Evolutionary conservation across 2,113 vertebrate species (phyloP).

Genomic region (Pelusios castaneus): DNA sequence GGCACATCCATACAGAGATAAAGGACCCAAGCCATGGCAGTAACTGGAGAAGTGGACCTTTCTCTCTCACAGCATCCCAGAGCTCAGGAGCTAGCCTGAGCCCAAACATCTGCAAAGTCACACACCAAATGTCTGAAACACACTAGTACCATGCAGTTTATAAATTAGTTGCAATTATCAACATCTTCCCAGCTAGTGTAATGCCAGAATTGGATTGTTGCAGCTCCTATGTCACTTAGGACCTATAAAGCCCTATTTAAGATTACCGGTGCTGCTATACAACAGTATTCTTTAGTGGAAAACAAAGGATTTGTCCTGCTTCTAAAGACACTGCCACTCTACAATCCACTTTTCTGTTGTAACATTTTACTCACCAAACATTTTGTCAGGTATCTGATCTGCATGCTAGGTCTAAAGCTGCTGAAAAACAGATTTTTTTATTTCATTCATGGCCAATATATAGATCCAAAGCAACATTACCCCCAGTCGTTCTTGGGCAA

Average conservation of each 20-base stretch:
- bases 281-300: background rate
- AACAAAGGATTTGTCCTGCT: background rate
- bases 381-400: constrained; percentile 35
- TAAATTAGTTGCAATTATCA: background rate
- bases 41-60: too few species aligned
- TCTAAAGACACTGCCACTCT: constrained; percentile 16
- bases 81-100: too few species aligned
- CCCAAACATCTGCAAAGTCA: background rate
- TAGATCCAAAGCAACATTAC: background rate
- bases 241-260: background rate
- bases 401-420: background rate
- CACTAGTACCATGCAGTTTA: background rate
- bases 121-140: background rate
- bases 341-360: constrained; percentile 1
- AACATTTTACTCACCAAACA: background rate
- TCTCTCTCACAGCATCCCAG: too few species aligned
- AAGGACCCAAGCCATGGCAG: too few species aligned
- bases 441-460: background rate
- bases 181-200: constrained; percentile 7
- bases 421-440: constrained; percentile 54
- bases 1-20: too few species aligned
- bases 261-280: background rate
- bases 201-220: background rate
- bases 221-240: background rate
- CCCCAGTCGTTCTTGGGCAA: background rate